These are phyloP conservation scores for Parnassius smintheus DNA, from an alignment of 2,888 invertebrate genomes.

Conservation along the genomic window DNA sequence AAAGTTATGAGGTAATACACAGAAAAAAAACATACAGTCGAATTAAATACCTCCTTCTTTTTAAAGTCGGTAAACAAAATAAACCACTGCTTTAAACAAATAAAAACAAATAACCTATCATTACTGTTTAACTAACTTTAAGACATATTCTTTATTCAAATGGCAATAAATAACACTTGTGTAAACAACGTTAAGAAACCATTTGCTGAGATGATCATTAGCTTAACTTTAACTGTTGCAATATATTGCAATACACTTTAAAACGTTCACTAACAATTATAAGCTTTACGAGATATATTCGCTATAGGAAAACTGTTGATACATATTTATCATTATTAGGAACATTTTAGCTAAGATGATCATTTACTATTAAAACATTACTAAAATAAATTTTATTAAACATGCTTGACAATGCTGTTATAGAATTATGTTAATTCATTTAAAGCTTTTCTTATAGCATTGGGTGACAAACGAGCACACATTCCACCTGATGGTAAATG, in stretches of 20 bases:
- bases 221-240: conserved; percentile 32
- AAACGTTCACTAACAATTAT: conserved; percentile 7
- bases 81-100: too few species aligned
- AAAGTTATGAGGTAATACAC: too few species aligned
- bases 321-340: too few species aligned
- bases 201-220: conserved; percentile 33
- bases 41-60: too few species aligned
- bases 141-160: conserved; percentile 35
- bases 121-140: conserved; percentile 18
- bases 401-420: neutral
- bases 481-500: too few species aligned
- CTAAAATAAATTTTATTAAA: neutral
- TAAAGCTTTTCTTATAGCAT: too few species aligned
- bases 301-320: too few species aligned
- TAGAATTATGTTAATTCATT: too few species aligned
- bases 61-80: too few species aligned
- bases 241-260: conserved; percentile 30
- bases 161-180: conserved; percentile 36
- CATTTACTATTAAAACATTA: neutral
- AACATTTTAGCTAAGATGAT: too few species aligned
- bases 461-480: too few species aligned
- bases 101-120: conserved; percentile 6
- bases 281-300: neutral
- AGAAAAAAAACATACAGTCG: too few species aligned
- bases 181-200: conserved; percentile 37